A percentile compares a stretch with the other conserved stretches of the same genome.
Conservation (phyloP, 2,888 invertebrate species). For the Drosophila histrio region DNA sequence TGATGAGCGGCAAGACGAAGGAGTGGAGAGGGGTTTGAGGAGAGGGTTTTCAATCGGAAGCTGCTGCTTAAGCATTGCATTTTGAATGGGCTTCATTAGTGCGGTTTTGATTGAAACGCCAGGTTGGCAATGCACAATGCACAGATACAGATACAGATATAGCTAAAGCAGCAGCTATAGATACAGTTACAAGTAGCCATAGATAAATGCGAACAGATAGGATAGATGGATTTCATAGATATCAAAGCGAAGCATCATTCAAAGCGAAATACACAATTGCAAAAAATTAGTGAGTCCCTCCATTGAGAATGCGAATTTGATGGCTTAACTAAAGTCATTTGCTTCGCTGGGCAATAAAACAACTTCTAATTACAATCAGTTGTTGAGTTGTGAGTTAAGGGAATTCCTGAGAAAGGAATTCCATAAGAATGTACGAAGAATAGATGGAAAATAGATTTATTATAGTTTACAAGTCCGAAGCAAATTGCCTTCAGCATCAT, state of each 20-base stretch:
- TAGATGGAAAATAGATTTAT: background rate
- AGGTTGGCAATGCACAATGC: conserved; percentile 39
- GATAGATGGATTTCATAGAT: conserved; percentile 51
- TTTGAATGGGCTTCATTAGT: conserved; percentile 77
- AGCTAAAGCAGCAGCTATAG: conserved; percentile 29
- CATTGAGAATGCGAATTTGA: conserved; percentile 39
- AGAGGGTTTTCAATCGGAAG: conserved; percentile 47
- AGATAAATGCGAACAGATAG: too few relatives aligned
- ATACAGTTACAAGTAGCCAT: conserved; percentile 63
- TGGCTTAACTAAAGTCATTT: conserved; percentile 44
- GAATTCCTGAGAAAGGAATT: background rate
- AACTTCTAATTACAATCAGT: conserved; percentile 15
- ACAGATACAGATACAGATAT: conserved; percentile 21
- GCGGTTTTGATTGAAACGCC: conserved; percentile 72
- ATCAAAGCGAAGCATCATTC: conserved; percentile 42
- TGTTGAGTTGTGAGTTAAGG: background rate
- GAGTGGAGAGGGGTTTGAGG: background rate
- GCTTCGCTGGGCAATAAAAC: conserved; percentile 44
- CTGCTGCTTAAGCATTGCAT: conserved; percentile 69
- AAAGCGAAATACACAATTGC: conserved; percentile 59
- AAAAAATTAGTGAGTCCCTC: conserved; percentile 64
- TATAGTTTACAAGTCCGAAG: background rate
- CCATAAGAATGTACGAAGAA: background rate
- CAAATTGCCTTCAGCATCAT: background rate
- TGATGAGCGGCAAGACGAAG: conserved; percentile 7